phyloP scores from a whole-genome alignment of 2,888 invertebrate species.

The Noctua comes region DNA sequence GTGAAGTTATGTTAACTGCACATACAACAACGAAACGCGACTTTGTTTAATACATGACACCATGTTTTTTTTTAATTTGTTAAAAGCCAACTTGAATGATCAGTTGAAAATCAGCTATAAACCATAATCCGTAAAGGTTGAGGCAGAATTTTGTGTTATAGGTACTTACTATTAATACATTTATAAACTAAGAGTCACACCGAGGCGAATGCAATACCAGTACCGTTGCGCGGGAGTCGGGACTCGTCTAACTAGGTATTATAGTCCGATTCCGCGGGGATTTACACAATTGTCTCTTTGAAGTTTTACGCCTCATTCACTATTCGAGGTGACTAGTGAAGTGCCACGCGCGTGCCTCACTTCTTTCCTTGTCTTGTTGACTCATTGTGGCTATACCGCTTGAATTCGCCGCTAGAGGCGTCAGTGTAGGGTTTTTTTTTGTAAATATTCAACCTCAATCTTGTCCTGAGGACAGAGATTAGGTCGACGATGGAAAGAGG shows the following conservation, averaged over 20 bases:
- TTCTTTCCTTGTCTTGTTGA: background rate
- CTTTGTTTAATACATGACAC: too few relatives aligned
- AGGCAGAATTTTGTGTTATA: too few relatives aligned
- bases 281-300: background rate
- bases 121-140: too few relatives aligned
- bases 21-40: too few relatives aligned
- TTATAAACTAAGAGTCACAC: background rate
- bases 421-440: background rate
- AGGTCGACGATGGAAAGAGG: too few relatives aligned
- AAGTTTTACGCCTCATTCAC: background rate
- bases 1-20: too few relatives aligned
- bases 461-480: too few relatives aligned
- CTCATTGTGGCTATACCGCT: background rate
- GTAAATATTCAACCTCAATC: too few relatives aligned
- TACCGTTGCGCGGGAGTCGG: background rate
- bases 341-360: background rate
- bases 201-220: background rate
- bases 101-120: too few relatives aligned
- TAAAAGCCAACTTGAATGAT: too few relatives aligned
- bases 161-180: background rate
- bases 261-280: background rate
- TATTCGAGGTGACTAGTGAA: background rate
- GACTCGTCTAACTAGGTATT: background rate
- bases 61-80: too few relatives aligned
- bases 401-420: background rate